These are phyloP conservation scores for Diaphora mendica DNA, from an alignment of 2,888 invertebrate genomes.

Conservation along the genomic window DNA sequence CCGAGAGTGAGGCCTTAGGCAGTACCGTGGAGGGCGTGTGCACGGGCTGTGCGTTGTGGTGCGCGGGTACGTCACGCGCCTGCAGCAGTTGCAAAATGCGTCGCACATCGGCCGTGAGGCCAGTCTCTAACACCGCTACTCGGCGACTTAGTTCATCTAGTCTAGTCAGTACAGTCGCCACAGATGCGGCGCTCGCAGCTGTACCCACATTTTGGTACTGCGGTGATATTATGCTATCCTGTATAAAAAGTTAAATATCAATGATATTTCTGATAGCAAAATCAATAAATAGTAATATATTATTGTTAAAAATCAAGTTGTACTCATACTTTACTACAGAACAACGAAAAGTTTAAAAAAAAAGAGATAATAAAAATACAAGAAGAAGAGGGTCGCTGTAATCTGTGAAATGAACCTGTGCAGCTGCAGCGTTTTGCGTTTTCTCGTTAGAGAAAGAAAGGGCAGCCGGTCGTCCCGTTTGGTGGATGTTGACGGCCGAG, in stretches of 20 bases:
- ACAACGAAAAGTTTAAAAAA: not conserved
- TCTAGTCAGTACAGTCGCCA: constrained; percentile 87
- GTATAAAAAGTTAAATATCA: constrained; percentile 26
- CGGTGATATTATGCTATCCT: constrained; percentile 77
- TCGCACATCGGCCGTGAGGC: constrained; percentile 91
- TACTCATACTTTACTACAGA: not conserved
- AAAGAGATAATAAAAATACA: not conserved
- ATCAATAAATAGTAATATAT: not conserved
- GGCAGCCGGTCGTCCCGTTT: constrained; percentile 76
- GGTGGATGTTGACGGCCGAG: constrained; percentile 80
- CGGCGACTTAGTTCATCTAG: constrained; percentile 90
- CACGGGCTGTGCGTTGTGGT: constrained; percentile 66
- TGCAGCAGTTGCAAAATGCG: constrained; percentile 90
- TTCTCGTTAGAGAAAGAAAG: constrained; percentile 70
- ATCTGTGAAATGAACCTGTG: constrained; percentile 55
- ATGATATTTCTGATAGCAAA: not conserved
- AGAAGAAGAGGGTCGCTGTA: not conserved
- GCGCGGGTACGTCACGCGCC: constrained; percentile 69
- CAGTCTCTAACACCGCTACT: constrained; percentile 90
- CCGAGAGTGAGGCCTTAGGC: constrained; percentile 77
- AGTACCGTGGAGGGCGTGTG: constrained; percentile 77
- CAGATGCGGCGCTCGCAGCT: constrained; percentile 73
- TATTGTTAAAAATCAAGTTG: not conserved
- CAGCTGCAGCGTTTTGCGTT: constrained; percentile 64
- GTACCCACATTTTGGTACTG: constrained; percentile 82